Evolutionary conservation across 2,888 invertebrate species (phyloP).

Genomic region (Oscheius myriophilus): DNA sequence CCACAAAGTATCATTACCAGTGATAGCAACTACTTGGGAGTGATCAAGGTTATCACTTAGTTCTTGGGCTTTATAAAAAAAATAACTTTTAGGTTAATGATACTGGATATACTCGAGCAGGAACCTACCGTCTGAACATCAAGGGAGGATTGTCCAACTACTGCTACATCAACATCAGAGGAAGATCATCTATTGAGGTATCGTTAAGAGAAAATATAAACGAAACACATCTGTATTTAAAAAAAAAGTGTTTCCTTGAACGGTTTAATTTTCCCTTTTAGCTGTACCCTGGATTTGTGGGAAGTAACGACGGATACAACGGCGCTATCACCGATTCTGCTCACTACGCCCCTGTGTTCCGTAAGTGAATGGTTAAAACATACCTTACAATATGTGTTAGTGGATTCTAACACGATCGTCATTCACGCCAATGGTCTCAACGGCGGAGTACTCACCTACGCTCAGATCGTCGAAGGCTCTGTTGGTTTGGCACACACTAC

Average conservation of each 20-base stretch:
- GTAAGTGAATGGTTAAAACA: constrained; percentile 31
- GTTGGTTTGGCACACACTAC: constrained; percentile 50
- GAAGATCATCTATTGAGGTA: constrained; percentile 50
- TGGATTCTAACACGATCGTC: constrained; percentile 47
- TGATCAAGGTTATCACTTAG: constrained; percentile 37
- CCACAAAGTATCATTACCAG: constrained; percentile 49
- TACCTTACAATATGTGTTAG: constrained; percentile 6
- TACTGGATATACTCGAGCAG: constrained; percentile 43
- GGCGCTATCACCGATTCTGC: constrained; percentile 58
- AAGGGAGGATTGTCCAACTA: constrained; percentile 39
- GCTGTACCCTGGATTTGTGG: constrained; percentile 47
- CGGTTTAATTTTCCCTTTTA: not conserved
- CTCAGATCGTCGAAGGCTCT: constrained; percentile 43
- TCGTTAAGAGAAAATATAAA: not conserved
- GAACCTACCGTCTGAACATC: constrained; percentile 42
- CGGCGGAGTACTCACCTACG: constrained; percentile 43
- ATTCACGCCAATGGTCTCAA: constrained; percentile 51
- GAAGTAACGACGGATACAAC: constrained; percentile 38
- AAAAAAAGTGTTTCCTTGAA: too few relatives aligned
- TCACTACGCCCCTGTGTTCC: constrained; percentile 47
- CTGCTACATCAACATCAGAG: constrained; percentile 52
- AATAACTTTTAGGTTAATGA: constrained; percentile 41
- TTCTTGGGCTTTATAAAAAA: not conserved
- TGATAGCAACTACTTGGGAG: constrained; percentile 51
- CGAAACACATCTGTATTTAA: not conserved